phyloP scores from a whole-genome alignment of 1,140 invertebrate species.

The Hydropsyche tenuis region DNA sequence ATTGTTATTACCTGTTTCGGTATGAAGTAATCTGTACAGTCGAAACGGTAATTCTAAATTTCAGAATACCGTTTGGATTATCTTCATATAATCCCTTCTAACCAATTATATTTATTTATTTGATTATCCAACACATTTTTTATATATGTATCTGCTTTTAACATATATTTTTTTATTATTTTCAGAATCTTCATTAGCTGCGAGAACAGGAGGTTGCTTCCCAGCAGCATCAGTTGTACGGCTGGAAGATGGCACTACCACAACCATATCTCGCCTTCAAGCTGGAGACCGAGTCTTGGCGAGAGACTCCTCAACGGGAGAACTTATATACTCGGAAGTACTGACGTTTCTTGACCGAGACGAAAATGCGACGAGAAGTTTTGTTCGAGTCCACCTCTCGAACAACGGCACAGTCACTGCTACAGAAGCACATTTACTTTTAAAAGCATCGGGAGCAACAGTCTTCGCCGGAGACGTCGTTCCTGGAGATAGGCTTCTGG shows the following conservation, averaged over 20 bases:
- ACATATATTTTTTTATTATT: conserved; percentile 53
- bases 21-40: no score
- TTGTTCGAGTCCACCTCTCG: conserved; percentile 74
- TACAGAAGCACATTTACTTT: conserved; percentile 85
- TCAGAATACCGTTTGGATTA: no score
- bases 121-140: neutral
- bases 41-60: no score
- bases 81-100: no score
- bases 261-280: conserved; percentile 68
- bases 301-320: conserved; percentile 67
- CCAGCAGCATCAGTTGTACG: conserved; percentile 69
- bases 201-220: conserved; percentile 73
- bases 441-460: conserved; percentile 63
- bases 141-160: neutral
- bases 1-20: no score
- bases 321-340: conserved; percentile 79
- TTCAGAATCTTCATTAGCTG: conserved; percentile 91
- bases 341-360: conserved; percentile 85
- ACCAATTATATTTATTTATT: no score
- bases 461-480: conserved; percentile 55
- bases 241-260: conserved; percentile 61
- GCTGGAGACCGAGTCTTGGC: conserved; percentile 85
- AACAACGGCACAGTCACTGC: conserved; percentile 75
- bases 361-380: conserved; percentile 69
- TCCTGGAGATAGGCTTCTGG: conserved; percentile 61